Base-by-base conservation (phyloP, 2,113 vertebrate genomes). In the human region DNA sequence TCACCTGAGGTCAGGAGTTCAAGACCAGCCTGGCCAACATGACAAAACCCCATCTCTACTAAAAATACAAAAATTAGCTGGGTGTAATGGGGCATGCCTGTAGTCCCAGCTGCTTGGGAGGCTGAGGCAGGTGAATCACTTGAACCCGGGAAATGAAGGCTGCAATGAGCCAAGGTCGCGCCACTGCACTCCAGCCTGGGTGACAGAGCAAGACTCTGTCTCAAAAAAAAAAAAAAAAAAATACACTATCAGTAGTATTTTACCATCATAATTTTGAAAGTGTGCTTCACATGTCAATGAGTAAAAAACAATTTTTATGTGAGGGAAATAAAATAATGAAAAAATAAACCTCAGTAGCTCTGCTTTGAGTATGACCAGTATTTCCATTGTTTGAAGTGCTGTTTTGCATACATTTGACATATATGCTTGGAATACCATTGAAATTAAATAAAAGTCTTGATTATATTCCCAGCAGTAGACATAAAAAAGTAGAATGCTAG, bases 401-500 rank as follows among this genome's bases (percentile, higher is more conserved):
- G 13, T 52, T 94, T 96, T 95, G 57, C 48, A 64, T 75, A 85
- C 66, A 78, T 16, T 35, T 95, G 73, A 82, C 75, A 91, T 45
- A 92, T 43, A 83, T 64, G 32, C 17, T 96, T 96, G 48, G 83
- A 97, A 95, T 95, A 66, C 85, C 59, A 82, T 0, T 93, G 91
- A 97, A 97, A 97, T 97, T 83, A 94, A 96, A 93, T 94, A 68
- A 89, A 91, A 80, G 38, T 82, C 59, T 87, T 97, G 79, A 97
- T 96, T 95, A 90, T 81, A 96, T 87, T 97, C 93, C 18, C 88
- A 94, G 93, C 32, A 87, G 78, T 80, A 86, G 78, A 93, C 12
- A 89, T 89, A 80, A 82, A 98, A 94, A 64, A 75, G 43, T n/a
- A 95, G 66, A 66, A 92, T 92, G n/a, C 76, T 3, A 0, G 7